These are phyloP conservation scores for Fregetta grallaria DNA, from an alignment of 2,113 vertebrate genomes.

Conservation along the genomic window DNA sequence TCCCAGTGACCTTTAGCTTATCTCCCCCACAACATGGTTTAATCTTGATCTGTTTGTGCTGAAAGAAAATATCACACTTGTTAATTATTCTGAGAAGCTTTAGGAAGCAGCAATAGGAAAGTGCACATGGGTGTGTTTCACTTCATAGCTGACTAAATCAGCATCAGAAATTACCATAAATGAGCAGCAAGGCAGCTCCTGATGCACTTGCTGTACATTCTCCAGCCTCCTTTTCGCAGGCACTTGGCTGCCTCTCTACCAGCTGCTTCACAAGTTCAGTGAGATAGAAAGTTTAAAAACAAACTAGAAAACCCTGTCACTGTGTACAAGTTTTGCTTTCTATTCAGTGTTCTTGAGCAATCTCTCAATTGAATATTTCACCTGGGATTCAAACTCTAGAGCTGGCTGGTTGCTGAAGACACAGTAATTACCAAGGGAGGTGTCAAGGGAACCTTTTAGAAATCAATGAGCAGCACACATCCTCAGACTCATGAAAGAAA, in stretches of 20 bases:
- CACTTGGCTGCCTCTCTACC: constrained; percentile 49
- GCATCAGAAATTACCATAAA: constrained; percentile 51
- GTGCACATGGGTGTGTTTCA: constrained; percentile 42
- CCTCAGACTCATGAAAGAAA: constrained; percentile 35
- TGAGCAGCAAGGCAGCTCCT: constrained; percentile 45
- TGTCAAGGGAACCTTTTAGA: constrained; percentile 59
- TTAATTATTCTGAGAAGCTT: constrained; percentile 69
- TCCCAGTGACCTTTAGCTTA: constrained; percentile 67
- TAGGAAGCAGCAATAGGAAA: constrained; percentile 34
- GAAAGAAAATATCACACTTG: constrained; percentile 69
- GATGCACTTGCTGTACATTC: background rate
- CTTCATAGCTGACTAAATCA: constrained; percentile 59
- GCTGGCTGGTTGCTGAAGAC: constrained; percentile 34
- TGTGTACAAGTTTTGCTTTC: constrained; percentile 34
- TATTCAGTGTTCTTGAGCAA: background rate
- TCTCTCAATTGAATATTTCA: constrained; percentile 62
- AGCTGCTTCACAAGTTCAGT: constrained; percentile 46
- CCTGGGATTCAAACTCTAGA: constrained; percentile 48
- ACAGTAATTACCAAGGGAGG: constrained; percentile 58
- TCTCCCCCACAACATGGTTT: constrained; percentile 61
- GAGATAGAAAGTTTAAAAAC: constrained; percentile 52
- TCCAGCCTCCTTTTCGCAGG: constrained; percentile 23
- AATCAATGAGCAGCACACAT: constrained; percentile 62
- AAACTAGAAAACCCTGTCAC: constrained; percentile 39
- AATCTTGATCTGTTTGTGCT: constrained; percentile 70